These are phyloP conservation scores for Neotoma lepida DNA, from an alignment of 2,113 vertebrate species.

Conservation along the genomic window DNA sequence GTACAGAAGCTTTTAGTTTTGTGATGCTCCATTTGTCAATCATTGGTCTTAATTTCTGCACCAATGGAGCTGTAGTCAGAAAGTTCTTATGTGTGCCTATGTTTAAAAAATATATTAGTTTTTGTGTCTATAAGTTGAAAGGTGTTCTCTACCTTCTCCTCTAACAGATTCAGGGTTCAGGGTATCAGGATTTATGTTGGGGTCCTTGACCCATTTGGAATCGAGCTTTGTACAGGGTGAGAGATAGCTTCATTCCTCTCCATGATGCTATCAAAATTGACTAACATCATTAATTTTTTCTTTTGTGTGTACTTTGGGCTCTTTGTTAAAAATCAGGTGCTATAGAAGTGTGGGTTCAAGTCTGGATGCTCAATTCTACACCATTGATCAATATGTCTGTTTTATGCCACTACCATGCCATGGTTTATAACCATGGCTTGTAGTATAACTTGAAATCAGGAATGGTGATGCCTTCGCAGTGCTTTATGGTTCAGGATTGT, in stretches of 20 bases:
- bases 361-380: not conserved
- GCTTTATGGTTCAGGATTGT: not conserved
- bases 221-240: not conserved
- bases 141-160: not conserved
- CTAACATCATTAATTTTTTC: not conserved
- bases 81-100: not conserved
- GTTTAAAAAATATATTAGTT: not conserved
- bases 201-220: not conserved
- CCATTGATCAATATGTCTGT: not conserved
- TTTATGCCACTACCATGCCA: not conserved
- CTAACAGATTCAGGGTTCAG: not conserved
- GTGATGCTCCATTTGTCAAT: not conserved
- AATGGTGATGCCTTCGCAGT: not conserved
- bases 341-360: not conserved
- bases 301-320: not conserved
- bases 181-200: not conserved
- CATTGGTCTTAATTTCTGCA: not conserved
- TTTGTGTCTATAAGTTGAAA: not conserved
- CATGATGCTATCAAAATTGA: not conserved
- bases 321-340: not conserved
- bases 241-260: not conserved
- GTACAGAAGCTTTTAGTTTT: not conserved
- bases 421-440: not conserved
- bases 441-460: not conserved
- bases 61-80: not conserved